Conservation (phyloP, 1,140 invertebrate species). For the Vollenhovia emeryi region DNA sequence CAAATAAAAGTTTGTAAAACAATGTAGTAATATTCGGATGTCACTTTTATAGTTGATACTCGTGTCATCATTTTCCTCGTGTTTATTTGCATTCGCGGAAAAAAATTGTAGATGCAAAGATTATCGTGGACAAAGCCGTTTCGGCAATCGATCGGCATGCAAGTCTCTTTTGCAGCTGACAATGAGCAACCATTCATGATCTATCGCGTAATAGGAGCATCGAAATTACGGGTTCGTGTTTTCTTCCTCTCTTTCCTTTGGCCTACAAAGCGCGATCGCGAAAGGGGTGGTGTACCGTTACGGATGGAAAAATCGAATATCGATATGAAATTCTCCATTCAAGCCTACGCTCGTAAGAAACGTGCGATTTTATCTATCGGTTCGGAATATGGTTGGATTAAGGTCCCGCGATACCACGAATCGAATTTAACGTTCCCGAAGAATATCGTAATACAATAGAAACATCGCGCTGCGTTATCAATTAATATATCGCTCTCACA, state of each 20-base stretch:
- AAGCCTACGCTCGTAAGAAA: neutral
- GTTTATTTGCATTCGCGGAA: neutral
- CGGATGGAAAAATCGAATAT: constrained; percentile 27
- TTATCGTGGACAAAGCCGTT: neutral
- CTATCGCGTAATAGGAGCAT: neutral
- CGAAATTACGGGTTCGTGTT: constrained; percentile 14
- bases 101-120: neutral
- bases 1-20: constrained; percentile 16
- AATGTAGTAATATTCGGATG: neutral
- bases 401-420: constrained; percentile 25
- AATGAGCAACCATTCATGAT: neutral
- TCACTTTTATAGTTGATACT: constrained; percentile 11
- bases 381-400: constrained; percentile 54
- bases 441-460: constrained; percentile 27
- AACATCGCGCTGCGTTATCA: constrained; percentile 1
- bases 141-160: neutral
- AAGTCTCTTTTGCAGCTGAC: neutral
- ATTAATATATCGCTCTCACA: neutral
- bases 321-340: constrained; percentile 7
- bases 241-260: neutral
- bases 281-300: neutral
- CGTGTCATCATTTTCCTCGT: neutral
- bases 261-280: neutral
- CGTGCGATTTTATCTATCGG: constrained; percentile 41
- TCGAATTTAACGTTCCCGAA: neutral